Percentiles rank a stretch among this genome's conserved stretches.
phyloP scores from a whole-genome alignment of 2,797 vertebrate species.

The Synaphobranchus kaupii region DNA sequence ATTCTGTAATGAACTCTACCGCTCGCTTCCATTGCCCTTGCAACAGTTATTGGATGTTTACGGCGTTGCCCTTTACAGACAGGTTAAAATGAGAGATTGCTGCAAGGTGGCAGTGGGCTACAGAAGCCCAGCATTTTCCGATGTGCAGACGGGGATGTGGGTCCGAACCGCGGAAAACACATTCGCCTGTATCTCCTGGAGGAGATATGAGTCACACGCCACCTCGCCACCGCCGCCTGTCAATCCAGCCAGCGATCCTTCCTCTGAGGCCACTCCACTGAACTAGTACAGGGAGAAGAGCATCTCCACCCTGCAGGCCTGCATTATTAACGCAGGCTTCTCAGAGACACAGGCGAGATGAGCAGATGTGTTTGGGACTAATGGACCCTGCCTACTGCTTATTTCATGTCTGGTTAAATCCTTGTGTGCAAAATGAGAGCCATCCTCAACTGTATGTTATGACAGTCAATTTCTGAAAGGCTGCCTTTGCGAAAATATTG shows the following conservation, averaged over 20 bases:
- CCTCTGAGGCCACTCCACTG: background rate
- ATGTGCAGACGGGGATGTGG: background rate
- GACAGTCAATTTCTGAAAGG: background rate
- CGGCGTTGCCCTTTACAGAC: background rate
- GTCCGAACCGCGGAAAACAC: background rate
- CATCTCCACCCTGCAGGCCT: background rate
- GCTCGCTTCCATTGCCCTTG: background rate
- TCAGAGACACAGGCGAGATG: background rate
- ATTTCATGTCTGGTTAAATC: background rate
- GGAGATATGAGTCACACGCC: background rate
- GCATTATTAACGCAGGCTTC: background rate
- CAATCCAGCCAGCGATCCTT: background rate
- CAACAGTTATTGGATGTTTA: background rate
- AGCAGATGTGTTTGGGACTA: background rate
- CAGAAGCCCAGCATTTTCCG: background rate
- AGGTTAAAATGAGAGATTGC: background rate
- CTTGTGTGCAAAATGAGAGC: background rate
- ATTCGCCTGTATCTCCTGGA: background rate
- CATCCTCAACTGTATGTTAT: background rate
- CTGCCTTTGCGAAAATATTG: background rate
- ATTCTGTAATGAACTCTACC: conserved; percentile 6
- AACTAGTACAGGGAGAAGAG: background rate
- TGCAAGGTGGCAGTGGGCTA: background rate
- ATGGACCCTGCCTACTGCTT: background rate
- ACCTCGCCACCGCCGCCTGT: background rate